Evolutionary conservation across 2,797 vertebrate species (phyloP).

Genomic region (Pseudochirops cupreus): DNA sequence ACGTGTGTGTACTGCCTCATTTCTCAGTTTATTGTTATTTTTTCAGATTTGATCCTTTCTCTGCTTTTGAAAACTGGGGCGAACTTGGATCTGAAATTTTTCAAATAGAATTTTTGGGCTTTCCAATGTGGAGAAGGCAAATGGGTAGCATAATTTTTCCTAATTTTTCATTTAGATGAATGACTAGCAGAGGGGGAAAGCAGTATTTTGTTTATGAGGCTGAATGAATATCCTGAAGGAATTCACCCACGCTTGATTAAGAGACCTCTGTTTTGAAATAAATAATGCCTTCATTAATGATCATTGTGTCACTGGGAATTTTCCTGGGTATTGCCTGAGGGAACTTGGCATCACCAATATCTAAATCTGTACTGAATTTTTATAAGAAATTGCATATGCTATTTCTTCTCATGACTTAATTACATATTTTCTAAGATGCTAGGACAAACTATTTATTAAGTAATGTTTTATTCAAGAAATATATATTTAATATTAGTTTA

Average conservation of each 20-base stretch:
- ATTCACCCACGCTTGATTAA: neutral
- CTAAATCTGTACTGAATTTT: slow-evolving; percentile 17
- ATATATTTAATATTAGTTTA: neutral
- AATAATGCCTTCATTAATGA: neutral
- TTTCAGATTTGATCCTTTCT: neutral
- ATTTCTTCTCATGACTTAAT: slow-evolving; percentile 4
- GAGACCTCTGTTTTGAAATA: neutral
- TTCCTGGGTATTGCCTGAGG: neutral
- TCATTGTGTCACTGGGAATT: neutral
- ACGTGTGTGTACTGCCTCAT: neutral
- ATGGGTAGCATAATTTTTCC: neutral
- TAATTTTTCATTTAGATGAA: neutral
- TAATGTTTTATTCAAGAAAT: neutral
- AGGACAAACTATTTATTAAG: neutral
- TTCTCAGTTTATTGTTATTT: neutral
- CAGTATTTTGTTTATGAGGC: neutral
- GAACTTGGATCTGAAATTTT: neutral
- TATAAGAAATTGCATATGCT: neutral
- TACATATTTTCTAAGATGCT: neutral
- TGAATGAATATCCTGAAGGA: neutral
- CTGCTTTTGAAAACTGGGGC: neutral
- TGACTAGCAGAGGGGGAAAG: neutral
- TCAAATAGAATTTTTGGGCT: neutral
- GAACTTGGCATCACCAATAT: neutral
- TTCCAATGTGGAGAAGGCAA: neutral